Percentiles rank a stretch among this genome's conserved stretches.
These are phyloP conservation scores for Distichodus sexfasciatus DNA, from an alignment of 2,797 vertebrate genomes.

Conservation along the genomic window DNA sequence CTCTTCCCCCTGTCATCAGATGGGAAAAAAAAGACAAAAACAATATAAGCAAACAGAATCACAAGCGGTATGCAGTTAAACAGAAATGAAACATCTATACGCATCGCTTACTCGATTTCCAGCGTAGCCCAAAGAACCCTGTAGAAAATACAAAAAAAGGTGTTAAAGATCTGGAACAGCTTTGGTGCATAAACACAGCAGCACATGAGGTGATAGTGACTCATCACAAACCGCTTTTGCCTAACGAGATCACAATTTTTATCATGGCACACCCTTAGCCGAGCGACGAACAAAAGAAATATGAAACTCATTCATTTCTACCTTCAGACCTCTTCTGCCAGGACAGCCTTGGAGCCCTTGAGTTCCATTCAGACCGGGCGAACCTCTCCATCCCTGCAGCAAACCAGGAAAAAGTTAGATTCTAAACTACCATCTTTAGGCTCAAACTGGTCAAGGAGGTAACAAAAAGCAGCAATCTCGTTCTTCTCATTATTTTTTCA, in stretches of 20 bases:
- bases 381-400: conserved; percentile 80
- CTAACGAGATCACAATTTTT: background rate
- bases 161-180: background rate
- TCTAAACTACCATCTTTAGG: too few species aligned
- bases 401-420: background rate
- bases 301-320: conserved; percentile 31
- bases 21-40: background rate
- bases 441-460: too few species aligned
- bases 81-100: background rate
- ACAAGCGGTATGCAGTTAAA: too few species aligned
- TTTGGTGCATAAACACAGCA: background rate
- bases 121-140: conserved; percentile 78
- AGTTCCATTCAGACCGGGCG: conserved; percentile 71
- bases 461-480: too few species aligned
- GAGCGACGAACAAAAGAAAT: background rate
- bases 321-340: conserved; percentile 78
- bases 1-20: conserved; percentile 71
- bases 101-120: conserved; percentile 75
- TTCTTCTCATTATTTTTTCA: too few species aligned
- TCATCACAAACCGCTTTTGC: background rate
- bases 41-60: background rate
- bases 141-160: conserved; percentile 18
- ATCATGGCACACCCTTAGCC: background rate
- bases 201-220: background rate
- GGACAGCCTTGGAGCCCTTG: conserved; percentile 78